These are phyloP conservation scores for Myotis lucifugus DNA, from an alignment of 2,113 vertebrate genomes.

Conservation along the genomic window DNA sequence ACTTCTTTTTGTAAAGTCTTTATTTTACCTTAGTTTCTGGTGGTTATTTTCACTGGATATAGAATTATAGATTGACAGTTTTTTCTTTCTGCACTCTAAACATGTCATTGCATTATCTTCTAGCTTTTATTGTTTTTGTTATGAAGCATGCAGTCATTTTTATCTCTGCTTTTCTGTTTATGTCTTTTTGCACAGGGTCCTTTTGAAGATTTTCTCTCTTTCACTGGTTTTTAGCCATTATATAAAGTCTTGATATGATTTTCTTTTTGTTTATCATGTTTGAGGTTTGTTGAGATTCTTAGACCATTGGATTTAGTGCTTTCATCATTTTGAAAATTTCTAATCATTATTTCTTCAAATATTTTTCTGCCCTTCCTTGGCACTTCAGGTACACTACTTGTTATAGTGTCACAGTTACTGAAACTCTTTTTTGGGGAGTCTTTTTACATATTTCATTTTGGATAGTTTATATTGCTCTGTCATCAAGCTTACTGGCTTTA, in stretches of 20 bases:
- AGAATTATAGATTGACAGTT: not conserved
- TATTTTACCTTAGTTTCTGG: slow-evolving; percentile 11
- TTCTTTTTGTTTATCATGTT: not conserved
- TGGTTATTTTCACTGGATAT: not conserved
- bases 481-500: not conserved
- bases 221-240: not conserved
- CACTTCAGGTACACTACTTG: not conserved
- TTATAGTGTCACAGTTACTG: not conserved
- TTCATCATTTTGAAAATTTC: not conserved
- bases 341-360: not conserved
- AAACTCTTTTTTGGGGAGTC: not conserved
- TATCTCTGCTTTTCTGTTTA: not conserved
- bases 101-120: not conserved
- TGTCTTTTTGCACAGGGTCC: not conserved
- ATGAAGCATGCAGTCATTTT: not conserved
- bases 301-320: not conserved
- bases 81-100: not conserved
- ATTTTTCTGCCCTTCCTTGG: not conserved
- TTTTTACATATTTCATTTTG: not conserved
- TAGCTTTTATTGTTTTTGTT: not conserved
- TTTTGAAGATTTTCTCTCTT: not conserved
- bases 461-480: not conserved
- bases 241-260: not conserved
- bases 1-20: not conserved
- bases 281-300: not conserved